Conservation (phyloP, 2,797 vertebrate species). For the Mionectes olivaceus region DNA sequence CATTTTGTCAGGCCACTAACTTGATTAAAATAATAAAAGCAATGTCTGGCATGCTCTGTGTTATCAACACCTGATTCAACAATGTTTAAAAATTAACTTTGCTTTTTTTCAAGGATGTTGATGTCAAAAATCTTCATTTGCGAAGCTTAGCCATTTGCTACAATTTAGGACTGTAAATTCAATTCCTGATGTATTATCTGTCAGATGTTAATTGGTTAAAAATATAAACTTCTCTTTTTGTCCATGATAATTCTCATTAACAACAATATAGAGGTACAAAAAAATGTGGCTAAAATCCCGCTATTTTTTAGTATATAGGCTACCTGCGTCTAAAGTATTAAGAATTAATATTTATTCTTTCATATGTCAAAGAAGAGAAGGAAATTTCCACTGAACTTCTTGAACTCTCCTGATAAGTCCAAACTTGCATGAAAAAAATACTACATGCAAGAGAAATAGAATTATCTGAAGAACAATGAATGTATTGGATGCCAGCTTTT, state of each 20-base stretch:
- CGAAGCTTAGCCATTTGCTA: background rate
- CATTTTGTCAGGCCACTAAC: background rate
- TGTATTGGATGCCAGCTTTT: background rate
- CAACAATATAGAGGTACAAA: background rate
- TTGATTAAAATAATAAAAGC: background rate
- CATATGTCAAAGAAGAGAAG: background rate
- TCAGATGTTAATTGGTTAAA: background rate
- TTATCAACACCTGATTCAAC: background rate
- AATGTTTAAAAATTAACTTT: background rate
- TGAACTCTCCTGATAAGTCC: background rate
- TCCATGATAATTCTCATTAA: background rate
- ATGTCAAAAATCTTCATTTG: too few species aligned
- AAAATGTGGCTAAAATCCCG: background rate
- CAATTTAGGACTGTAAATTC: background rate
- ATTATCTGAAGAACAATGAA: background rate
- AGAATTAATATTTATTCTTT: background rate
- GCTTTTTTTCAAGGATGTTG: background rate
- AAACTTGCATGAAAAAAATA: background rate
- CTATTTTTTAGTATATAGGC: background rate
- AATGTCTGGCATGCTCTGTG: background rate
- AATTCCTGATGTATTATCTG: background rate
- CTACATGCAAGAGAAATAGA: background rate
- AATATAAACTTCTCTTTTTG: background rate
- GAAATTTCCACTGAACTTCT: background rate
- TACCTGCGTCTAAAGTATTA: background rate